Conservation (phyloP, 2,113 vertebrate genomes). For the Papio anubis region DNA sequence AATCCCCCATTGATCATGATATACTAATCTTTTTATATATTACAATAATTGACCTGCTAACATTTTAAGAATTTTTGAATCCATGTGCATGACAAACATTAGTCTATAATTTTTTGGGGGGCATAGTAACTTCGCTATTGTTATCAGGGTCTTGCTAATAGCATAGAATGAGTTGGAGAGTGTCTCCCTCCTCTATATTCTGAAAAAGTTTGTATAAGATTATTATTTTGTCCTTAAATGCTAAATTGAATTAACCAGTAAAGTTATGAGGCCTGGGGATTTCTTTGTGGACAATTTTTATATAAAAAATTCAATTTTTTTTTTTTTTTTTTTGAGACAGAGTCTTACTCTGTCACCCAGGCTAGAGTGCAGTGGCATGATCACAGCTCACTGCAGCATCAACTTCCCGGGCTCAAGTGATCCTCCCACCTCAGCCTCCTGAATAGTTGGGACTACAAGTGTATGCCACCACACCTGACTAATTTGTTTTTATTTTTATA, state of each 20-base stretch:
- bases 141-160: conserved; percentile 11
- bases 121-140: conserved; percentile 38
- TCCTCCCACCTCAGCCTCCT: too few species aligned
- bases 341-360: too few species aligned
- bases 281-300: not conserved
- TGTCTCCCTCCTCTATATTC: not conserved
- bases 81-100: not conserved
- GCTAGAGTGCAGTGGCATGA: too few species aligned
- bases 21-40: not conserved
- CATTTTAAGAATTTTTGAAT: conserved; percentile 22
- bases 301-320: conserved; percentile 12
- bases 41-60: conserved; percentile 22
- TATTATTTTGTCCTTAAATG: conserved; percentile 35
- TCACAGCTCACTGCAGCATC: too few species aligned
- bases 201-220: not conserved
- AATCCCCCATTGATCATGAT: not conserved
- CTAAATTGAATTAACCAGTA: not conserved
- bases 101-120: not conserved
- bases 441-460: too few species aligned
- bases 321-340: not conserved
- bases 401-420: too few species aligned
- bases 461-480: too few species aligned
- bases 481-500: too few species aligned
- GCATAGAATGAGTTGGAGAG: not conserved
- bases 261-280: not conserved